phyloP scores from a whole-genome alignment of 1,140 invertebrate species.

The Zaprionus inermis region DNA sequence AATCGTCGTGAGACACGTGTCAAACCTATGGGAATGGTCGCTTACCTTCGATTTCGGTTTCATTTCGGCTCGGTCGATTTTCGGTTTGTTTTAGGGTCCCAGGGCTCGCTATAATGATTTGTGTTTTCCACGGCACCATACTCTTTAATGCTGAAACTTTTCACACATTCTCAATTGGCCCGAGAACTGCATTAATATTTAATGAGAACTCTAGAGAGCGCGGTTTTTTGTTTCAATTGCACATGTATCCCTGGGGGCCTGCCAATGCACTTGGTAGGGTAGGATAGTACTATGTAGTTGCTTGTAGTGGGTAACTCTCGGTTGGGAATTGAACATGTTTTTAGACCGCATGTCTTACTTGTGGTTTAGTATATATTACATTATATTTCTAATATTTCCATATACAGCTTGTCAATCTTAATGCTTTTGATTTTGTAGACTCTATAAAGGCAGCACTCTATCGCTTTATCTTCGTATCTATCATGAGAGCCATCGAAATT shows the following conservation, averaged over 20 bases:
- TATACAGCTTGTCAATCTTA: neutral
- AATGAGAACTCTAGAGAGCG: constrained; percentile 10
- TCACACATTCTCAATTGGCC: neutral
- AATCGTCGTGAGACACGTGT: constrained; percentile 30
- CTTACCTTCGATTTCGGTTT: neutral
- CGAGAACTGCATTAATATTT: constrained; percentile 22
- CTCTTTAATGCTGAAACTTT: neutral
- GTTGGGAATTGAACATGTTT: neutral
- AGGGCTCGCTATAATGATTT: constrained; percentile 31
- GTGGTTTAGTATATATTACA: neutral
- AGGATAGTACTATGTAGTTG: neutral
- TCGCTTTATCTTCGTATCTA: neutral
- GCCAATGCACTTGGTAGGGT: neutral
- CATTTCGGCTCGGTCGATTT: neutral
- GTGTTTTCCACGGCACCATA: neutral
- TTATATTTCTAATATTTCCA: neutral
- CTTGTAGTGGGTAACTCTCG: neutral
- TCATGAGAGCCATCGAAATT: neutral
- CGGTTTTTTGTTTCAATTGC: constrained; percentile 13
- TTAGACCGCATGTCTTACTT: neutral
- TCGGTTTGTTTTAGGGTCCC: neutral
- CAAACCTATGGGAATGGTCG: neutral
- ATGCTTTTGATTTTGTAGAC: neutral
- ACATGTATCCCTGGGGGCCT: neutral
- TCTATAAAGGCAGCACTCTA: neutral